These are phyloP conservation scores for Austrolebias charrua DNA, from an alignment of 2,797 vertebrate species.

Conservation along the genomic window DNA sequence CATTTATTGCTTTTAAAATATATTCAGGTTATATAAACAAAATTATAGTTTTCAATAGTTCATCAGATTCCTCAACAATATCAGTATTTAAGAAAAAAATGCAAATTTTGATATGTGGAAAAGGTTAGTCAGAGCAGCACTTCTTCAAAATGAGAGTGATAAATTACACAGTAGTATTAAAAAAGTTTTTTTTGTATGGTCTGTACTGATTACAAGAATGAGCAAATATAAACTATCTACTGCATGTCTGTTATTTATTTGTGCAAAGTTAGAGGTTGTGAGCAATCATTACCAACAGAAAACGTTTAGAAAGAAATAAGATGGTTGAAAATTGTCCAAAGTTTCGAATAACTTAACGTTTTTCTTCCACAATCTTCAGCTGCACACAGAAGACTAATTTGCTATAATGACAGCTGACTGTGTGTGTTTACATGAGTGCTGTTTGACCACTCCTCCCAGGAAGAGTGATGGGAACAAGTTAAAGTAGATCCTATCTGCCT, in stretches of 20 bases:
- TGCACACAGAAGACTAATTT: slow-evolving; percentile 6
- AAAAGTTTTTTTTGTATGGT: background rate
- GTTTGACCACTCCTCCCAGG: slow-evolving; percentile 69
- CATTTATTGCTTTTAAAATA: background rate
- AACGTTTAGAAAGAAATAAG: background rate
- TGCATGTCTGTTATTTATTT: background rate
- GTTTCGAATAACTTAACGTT: too few relatives aligned
- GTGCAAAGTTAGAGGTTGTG: background rate
- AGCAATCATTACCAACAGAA: background rate
- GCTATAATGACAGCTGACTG: slow-evolving; percentile 32
- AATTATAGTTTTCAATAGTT: background rate
- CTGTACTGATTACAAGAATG: background rate
- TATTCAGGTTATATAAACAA: background rate
- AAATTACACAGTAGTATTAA: background rate
- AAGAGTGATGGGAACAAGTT: slow-evolving; percentile 58
- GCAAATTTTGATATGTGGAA: too few relatives aligned
- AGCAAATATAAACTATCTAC: background rate
- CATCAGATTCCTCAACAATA: too few relatives aligned
- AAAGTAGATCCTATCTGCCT: slow-evolving; percentile 39
- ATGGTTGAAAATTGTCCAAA: too few relatives aligned
- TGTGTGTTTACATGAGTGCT: slow-evolving; percentile 55
- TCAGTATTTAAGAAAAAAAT: too few relatives aligned
- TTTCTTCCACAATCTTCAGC: slow-evolving; percentile 1
- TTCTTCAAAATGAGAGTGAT: background rate
- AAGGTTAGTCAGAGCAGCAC: background rate